Evolutionary conservation across 2,797 vertebrate species (phyloP), one percentile per base, ranked within the genome.

Genomic region (Spinus pinus): DNA sequence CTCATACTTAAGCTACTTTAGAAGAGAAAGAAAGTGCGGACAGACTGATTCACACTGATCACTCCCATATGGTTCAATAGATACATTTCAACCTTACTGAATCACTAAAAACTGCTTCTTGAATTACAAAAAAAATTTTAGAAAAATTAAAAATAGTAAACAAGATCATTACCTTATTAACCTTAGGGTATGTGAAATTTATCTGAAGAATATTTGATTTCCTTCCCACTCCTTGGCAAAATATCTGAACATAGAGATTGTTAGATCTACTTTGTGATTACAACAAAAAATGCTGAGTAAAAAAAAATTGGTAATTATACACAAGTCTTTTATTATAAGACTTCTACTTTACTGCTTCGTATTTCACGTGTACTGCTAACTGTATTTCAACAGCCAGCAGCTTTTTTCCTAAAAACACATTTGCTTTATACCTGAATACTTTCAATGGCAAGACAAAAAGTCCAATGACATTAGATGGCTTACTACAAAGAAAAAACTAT

Each of bases 161-260:
- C 14, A 73, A 81, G 57, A 71, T 41, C 50, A 85, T 81, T 71
- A 79, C 58, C 69, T 97, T 95, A 90, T 79, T 91, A 95, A 94
- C 67, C 54, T 97, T 98, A 98, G 98, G 89, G 97, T 97, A 97
- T 81, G 74, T 96, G 96, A 98, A 98, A 97, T 98, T 98, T 97
- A 98, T 96, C 98, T 94, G 86, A 97, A 97, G 96, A 97, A 53
- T 54, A 37, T 94, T 97, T 96, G 90, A 94, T 88, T 90, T 96
- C 82, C 90, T 95, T 94, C 78, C 73, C 17, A 46, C 54, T 93
- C 41, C 24, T 41, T 42, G 27, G 67, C 60, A 95, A 97, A 97
- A 94, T 95, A 97, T 90, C 95, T 91, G 93, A 96, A 93, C 96
- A 97, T 96, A 96, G 75, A 94, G 77, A 95, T 65, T 98, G 96